A percentile compares a stretch with the other conserved stretches of the same genome.
Conservation (phyloP, 2,888 invertebrate species). For the Tuta absoluta region DNA sequence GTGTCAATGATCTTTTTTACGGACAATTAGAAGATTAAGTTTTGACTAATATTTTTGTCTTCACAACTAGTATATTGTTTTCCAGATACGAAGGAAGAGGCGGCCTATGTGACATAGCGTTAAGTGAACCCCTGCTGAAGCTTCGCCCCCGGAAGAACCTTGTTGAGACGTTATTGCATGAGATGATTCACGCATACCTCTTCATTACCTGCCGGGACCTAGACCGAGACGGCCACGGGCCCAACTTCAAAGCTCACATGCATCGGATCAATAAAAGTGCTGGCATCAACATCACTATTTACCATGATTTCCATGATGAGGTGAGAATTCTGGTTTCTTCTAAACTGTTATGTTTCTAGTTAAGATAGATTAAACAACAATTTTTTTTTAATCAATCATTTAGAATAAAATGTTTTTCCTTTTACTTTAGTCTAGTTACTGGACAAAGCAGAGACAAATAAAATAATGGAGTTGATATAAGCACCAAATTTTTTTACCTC, state of each 20-base stretch:
- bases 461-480: too few relatives aligned
- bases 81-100: slow-evolving; percentile 86
- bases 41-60: too few relatives aligned
- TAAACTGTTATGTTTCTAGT: background rate
- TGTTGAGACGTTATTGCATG: slow-evolving; percentile 98
- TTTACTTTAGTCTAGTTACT: too few relatives aligned
- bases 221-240: slow-evolving; percentile 97
- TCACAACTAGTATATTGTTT: too few relatives aligned
- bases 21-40: too few relatives aligned
- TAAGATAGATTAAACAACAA: background rate
- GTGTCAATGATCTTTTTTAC: too few relatives aligned
- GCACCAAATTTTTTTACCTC: background rate
- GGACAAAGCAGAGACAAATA: too few relatives aligned
- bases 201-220: slow-evolving; percentile 92
- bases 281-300: slow-evolving; percentile 94
- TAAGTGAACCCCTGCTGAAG: slow-evolving; percentile 95
- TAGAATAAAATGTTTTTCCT: too few relatives aligned
- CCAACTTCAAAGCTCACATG: slow-evolving; percentile 97
- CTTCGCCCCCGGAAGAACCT: slow-evolving; percentile 96
- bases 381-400: too few relatives aligned
- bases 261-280: slow-evolving; percentile 92
- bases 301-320: slow-evolving; percentile 97
- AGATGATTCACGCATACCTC: slow-evolving; percentile 99
- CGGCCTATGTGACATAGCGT: slow-evolving; percentile 89
- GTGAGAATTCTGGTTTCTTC: too few relatives aligned